Percentiles rank a stretch among this genome's conserved stretches.
These are phyloP conservation scores for Brachionus asplanchnoidis DNA, from an alignment of 1,140 invertebrate genomes.

Conservation along the genomic window DNA sequence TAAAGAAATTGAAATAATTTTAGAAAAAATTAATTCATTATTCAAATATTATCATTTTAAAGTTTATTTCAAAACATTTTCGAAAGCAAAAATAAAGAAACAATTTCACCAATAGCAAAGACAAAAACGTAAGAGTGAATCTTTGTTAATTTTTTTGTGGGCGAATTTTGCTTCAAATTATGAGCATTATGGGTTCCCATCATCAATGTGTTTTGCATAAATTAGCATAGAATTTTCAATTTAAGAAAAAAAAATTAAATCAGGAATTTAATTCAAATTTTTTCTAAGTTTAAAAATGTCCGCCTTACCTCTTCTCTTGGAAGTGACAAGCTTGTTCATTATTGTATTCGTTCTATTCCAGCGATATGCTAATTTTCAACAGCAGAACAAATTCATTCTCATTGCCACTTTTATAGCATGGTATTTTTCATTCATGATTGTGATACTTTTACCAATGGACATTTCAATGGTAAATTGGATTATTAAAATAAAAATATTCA, in stretches of 20 bases:
- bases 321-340: background rate
- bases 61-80: background rate
- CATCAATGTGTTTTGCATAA: background rate
- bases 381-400: conserved; percentile 86
- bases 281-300: conserved; percentile 2
- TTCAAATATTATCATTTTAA: background rate
- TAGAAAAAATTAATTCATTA: background rate
- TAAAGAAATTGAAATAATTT: background rate
- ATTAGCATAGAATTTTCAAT: background rate
- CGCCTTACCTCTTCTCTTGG: conserved; percentile 11
- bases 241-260: background rate
- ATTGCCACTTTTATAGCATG: conserved; percentile 87
- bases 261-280: background rate
- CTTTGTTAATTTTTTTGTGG: background rate
- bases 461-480: conserved; percentile 80
- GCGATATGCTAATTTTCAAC: conserved; percentile 88
- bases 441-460: conserved; percentile 92
- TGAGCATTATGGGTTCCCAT: background rate
- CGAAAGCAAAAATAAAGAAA: background rate
- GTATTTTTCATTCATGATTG: conserved; percentile 97
- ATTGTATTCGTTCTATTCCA: conserved; percentile 66
- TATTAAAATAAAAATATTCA: background rate
- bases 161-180: background rate
- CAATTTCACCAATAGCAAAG: background rate
- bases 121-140: background rate